Evolutionary conservation across 2,888 invertebrate genomes (phyloP), one percentile per base, ranked within the genome.

Genomic region (Vesta saturnalis): DNA sequence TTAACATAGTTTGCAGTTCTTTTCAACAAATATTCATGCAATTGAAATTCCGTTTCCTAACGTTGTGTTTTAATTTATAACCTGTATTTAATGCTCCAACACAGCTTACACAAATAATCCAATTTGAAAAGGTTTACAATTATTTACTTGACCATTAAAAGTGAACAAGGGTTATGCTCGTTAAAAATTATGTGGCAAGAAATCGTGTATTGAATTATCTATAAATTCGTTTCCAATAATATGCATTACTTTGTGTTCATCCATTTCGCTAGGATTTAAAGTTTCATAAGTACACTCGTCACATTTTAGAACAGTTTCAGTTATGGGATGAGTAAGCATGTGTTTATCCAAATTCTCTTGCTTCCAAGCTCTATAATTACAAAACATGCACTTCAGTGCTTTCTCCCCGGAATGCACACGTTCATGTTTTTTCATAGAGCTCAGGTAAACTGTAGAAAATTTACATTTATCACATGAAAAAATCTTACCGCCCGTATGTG

Each of bases 1-100:
- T 56, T 16, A 1, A 56, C 35, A 16, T 8, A 8, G 8, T 56
- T 14, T 2, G 2, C 4, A 8, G 23, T 16, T 10, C 10, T 35
- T 14, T 30, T 18, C 6, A 18, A n/a, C 35, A 57, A 12, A 30
- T 57, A 39, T 3, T 43, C 21, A 10, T 18, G 56, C 10, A 64
- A 35, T 21, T 22, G 16, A n/a, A 52, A 23, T 21, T 64, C 64
- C 8, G 18, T 52, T 15, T 49, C 58, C 12, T 52, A 8, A 43
- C 64, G 58, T 59, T 64, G 58, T 58, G 21, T 19, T 43, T 59
- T 64, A 30, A 64, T 35, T 35, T 58, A 21, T 59, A 64, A 6
- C 58, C 58, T 8, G 59, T 15, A 21, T 64, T 57, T 12, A 64
- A 39, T 12, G 58, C 46, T 35, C 6, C 30, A 14, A 64, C 16